These are phyloP conservation scores for Dendrocopos noguchii DNA, from an alignment of 2,113 vertebrate species.

Conservation along the genomic window DNA sequence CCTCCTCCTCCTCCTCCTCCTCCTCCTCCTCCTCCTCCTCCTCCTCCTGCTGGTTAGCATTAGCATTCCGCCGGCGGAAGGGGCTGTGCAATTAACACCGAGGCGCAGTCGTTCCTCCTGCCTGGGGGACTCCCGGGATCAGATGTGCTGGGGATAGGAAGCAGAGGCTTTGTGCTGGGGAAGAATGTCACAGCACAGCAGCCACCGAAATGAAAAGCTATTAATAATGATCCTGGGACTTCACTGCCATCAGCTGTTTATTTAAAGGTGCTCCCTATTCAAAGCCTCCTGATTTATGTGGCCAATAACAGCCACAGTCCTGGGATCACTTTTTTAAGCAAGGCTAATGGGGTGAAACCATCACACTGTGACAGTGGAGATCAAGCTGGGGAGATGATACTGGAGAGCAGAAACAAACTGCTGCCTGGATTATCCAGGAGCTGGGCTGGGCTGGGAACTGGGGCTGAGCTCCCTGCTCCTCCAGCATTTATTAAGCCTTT, in stretches of 20 bases:
- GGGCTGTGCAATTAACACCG: conserved; percentile 76
- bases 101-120: conserved; percentile 80
- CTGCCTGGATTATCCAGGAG: conserved; percentile 63
- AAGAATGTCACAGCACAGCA: conserved; percentile 82
- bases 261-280: conserved; percentile 84
- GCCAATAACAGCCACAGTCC: conserved; percentile 75
- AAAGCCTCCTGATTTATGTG: conserved; percentile 83
- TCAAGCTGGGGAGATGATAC: conserved; percentile 75
- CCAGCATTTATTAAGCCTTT: conserved; percentile 55
- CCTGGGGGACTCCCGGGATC: conserved; percentile 77
- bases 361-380: conserved; percentile 70
- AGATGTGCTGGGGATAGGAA: conserved; percentile 71
- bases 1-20: conserved; percentile 34
- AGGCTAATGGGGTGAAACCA: conserved; percentile 81
- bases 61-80: conserved; percentile 70
- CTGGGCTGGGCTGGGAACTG: conserved; percentile 23
- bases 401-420: conserved; percentile 66
- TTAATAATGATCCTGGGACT: conserved; percentile 84
- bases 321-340: conserved; percentile 80
- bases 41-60: conserved; percentile 51
- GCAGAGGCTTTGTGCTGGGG: conserved; percentile 78
- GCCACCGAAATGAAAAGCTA: conserved; percentile 84
- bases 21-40: conserved; percentile 14
- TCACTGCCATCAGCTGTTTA: conserved; percentile 86
- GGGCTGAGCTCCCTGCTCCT: conserved; percentile 18